Percentiles rank a stretch among this genome's conserved stretches.
These are phyloP conservation scores for Acipenser oxyrinchus DNA, from an alignment of 2,797 vertebrate genomes.

Conservation along the genomic window DNA sequence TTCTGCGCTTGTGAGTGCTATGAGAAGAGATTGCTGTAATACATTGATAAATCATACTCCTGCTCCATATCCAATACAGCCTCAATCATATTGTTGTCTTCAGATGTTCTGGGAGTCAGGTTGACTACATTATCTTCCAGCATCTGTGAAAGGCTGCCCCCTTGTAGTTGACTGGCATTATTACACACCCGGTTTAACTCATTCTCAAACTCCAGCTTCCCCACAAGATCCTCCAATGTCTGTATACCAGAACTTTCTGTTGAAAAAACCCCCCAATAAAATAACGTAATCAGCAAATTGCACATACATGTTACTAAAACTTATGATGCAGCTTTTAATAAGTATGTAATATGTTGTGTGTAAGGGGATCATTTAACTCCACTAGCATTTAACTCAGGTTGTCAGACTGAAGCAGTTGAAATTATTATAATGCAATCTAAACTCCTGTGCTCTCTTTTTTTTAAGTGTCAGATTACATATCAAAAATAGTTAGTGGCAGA, in stretches of 20 bases:
- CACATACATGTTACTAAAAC: too few relatives aligned
- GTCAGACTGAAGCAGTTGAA: too few relatives aligned
- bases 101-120: background rate
- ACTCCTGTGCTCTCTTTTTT: too few relatives aligned
- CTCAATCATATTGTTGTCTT: slow-evolving; percentile 17
- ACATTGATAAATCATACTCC: slow-evolving; percentile 17
- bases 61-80: slow-evolving; percentile 22
- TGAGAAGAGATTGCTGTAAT: background rate
- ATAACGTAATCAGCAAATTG: too few relatives aligned
- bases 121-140: background rate
- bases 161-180: background rate
- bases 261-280: background rate
- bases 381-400: too few relatives aligned
- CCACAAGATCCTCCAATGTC: slow-evolving; percentile 19
- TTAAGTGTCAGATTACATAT: too few relatives aligned
- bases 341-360: too few relatives aligned
- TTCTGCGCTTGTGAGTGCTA: too few relatives aligned
- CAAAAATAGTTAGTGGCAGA: too few relatives aligned
- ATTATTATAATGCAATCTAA: too few relatives aligned
- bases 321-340: too few relatives aligned
- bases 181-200: slow-evolving; percentile 19
- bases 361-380: too few relatives aligned
- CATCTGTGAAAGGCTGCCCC: background rate
- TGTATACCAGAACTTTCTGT: slow-evolving; percentile 11
- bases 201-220: slow-evolving; percentile 30